Evolutionary conservation across 2,113 vertebrate species (phyloP), one percentile per base, ranked within the genome.

Genomic region (Psilopsiagon aymara): DNA sequence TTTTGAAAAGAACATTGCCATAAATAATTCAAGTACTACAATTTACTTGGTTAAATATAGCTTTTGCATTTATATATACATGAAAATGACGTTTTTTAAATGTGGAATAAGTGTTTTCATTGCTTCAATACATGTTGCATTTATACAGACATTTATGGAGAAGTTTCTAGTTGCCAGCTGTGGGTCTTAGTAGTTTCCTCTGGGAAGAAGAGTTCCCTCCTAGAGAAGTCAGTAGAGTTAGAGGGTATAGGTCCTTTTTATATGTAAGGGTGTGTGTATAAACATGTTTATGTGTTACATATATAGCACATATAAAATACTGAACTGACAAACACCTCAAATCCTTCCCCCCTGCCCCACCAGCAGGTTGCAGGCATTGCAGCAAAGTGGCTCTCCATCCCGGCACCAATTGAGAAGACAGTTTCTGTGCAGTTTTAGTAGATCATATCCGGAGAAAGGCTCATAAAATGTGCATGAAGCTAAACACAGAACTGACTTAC

Each of bases 241-340:
- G 0, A 47, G 35, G n/a, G 17, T 70, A 14, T 23, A 43, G 37
- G 28, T 46, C 4, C 9, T 73, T 87, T 21, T 64, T 25, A 59
- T 23, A 39, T 17, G 1, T 10, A 13, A 10, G 8, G 24, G 11
- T 37, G 13, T 46, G 2, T 47, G 7, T 19, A 13, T n/a, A 4
- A 37, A 21, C 24, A 2, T 13, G 5, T 11, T 13, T 24, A 8
- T 13, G 5, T n/a, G 15, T 20, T 6, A 33, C 25, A 62, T 28
- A 13, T 4, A 3, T 4, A 7, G 31, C 53, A 9, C 24, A 16
- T 29, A 14, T 4, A 12, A 68, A 63, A 51, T 29, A 37, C 52
- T 39, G 53, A 37, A 28, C 15, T 66, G 70, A 2, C n/a, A 82
- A 81, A 62, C 31, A 21, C 17, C 20, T 41, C 43, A 3, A 62